These are phyloP conservation scores for Actinopyga echinites DNA, from an alignment of 53 echinoderm and acorn worm species.

Conservation along the genomic window DNA sequence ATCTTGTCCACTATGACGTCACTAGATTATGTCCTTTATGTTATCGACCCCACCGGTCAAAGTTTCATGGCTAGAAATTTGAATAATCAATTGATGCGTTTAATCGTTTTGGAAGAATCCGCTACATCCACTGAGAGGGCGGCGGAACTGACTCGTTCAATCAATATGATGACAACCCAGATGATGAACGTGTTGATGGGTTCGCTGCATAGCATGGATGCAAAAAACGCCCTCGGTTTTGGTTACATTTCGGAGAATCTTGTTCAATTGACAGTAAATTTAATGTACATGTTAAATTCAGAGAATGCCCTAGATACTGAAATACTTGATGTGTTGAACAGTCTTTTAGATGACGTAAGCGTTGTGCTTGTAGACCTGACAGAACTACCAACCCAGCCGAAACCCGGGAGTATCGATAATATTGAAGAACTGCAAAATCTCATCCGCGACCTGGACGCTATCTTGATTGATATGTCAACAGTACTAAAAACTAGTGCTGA, in stretches of 20 bases:
- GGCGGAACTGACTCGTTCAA: slow-evolving; percentile 5
- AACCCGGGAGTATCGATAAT: slow-evolving; percentile 52
- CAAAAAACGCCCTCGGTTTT: slow-evolving; percentile 61
- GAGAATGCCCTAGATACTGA: slow-evolving; percentile 58
- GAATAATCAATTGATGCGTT: slow-evolving; percentile 33
- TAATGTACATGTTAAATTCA: slow-evolving; percentile 69
- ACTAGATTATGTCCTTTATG: slow-evolving; percentile 18
- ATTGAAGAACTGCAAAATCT: slow-evolving; percentile 66
- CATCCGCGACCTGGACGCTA: slow-evolving; percentile 61
- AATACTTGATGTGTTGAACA: slow-evolving; percentile 51
- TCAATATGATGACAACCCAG: slow-evolving; percentile 64
- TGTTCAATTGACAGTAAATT: slow-evolving; percentile 68
- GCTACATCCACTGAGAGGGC: background rate
- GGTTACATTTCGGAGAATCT: slow-evolving; percentile 73
- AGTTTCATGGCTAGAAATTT: background rate
- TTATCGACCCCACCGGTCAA: slow-evolving; percentile 20
- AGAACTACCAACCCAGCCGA: slow-evolving; percentile 59
- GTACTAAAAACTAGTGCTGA: slow-evolving; percentile 59
- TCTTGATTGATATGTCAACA: slow-evolving; percentile 56
- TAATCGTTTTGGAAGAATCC: background rate
- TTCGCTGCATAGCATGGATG: slow-evolving; percentile 73
- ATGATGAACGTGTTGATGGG: slow-evolving; percentile 70
- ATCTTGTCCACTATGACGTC: slow-evolving; percentile 24
- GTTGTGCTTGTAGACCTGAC: slow-evolving; percentile 56
- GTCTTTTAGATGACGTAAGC: slow-evolving; percentile 63